Conservation (phyloP, 2,797 vertebrate genomes). For the Centroberyx gerrardi region DNA sequence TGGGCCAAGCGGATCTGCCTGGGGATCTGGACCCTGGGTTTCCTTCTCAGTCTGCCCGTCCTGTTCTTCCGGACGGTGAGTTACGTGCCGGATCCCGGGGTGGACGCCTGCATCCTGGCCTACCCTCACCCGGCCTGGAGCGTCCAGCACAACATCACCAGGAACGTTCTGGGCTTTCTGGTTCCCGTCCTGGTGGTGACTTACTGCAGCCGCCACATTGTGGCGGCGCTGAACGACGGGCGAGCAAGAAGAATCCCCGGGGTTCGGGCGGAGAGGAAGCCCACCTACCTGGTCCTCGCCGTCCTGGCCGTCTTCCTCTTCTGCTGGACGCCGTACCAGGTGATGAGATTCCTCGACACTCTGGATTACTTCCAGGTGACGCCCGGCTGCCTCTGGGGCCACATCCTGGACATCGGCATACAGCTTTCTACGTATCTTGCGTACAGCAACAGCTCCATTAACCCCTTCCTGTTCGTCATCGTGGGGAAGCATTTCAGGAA, state of each 20-base stretch:
- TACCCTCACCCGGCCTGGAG: constrained; percentile 83
- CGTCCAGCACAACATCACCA: constrained; percentile 81
- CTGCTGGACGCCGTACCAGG: constrained; percentile 91
- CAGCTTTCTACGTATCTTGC: constrained; percentile 84
- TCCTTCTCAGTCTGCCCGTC: constrained; percentile 85
- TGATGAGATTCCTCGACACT: constrained; percentile 85
- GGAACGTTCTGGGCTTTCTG: constrained; percentile 87
- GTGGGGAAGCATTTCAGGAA: constrained; percentile 91
- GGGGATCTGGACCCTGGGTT: constrained; percentile 84
- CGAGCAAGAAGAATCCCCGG: constrained; percentile 64
- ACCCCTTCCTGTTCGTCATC: constrained; percentile 90
- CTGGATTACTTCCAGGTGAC: constrained; percentile 66
- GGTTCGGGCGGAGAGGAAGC: constrained; percentile 84
- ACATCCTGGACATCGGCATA: constrained; percentile 78
- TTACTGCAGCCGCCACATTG: constrained; percentile 85
- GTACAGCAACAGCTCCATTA: constrained; percentile 91
- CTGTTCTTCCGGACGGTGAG: constrained; percentile 83
- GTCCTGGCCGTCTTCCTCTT: constrained; percentile 88
- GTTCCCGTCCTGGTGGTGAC: constrained; percentile 82
- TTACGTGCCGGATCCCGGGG: not conserved
- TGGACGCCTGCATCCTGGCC: constrained; percentile 80
- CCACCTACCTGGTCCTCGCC: constrained; percentile 85
- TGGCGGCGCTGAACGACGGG: constrained; percentile 78
- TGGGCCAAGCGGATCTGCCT: constrained; percentile 88
- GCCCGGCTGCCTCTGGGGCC: constrained; percentile 70